These are phyloP conservation scores for Rhagoletis zephyria DNA, from an alignment of 1,140 invertebrate genomes.

Conservation along the genomic window DNA sequence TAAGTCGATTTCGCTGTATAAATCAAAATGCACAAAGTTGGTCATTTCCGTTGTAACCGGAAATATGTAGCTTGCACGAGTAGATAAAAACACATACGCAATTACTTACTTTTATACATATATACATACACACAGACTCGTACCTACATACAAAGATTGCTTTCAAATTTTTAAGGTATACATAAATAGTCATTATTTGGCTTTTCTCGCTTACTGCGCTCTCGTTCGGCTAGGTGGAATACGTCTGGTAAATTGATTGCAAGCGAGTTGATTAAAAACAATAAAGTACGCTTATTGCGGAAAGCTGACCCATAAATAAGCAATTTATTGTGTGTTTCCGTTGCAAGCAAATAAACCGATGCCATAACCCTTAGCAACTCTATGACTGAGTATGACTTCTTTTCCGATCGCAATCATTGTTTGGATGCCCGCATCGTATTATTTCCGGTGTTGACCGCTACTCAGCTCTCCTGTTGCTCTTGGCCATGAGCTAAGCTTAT, in stretches of 20 bases:
- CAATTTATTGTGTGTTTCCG: constrained; percentile 56
- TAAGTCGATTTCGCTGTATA: constrained; percentile 9
- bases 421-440: background rate
- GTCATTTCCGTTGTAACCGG: constrained; percentile 29
- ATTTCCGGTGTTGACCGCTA: background rate
- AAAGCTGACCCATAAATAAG: constrained; percentile 56
- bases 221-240: background rate
- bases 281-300: constrained; percentile 55
- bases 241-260: constrained; percentile 34
- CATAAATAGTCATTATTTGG: background rate
- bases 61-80: background rate
- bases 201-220: background rate
- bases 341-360: background rate
- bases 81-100: background rate
- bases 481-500: background rate
- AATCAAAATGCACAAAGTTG: constrained; percentile 18
- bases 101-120: background rate
- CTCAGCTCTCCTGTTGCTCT: background rate
- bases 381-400: background rate
- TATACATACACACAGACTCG: background rate
- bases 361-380: background rate
- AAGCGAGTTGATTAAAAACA: constrained; percentile 58
- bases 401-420: constrained; percentile 10
- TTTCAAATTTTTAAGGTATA: background rate
- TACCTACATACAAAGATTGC: background rate